Conservation (phyloP, 2,797 vertebrate species). For the Cirrhinus molitorella region DNA sequence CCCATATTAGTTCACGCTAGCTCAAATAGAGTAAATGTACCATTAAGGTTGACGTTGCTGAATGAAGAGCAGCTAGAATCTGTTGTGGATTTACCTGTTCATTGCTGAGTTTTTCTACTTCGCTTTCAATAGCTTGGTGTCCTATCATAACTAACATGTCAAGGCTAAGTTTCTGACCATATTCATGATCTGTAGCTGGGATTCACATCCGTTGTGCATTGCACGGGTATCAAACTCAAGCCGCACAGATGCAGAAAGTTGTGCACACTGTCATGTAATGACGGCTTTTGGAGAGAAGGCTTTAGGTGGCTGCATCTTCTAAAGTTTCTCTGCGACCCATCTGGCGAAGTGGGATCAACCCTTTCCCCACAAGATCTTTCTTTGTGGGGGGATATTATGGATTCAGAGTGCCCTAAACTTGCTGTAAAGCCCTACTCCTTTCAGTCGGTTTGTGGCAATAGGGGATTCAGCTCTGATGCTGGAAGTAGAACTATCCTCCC, state of each 20-base stretch:
- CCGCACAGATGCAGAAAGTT: too few species aligned
- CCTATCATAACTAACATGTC: not conserved
- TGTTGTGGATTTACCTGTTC: not conserved
- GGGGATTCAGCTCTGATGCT: too few species aligned
- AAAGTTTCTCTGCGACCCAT: not conserved
- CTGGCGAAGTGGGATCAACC: not conserved
- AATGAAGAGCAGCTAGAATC: not conserved
- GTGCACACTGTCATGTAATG: too few species aligned
- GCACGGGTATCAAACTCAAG: too few species aligned
- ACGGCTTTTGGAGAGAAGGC: not conserved
- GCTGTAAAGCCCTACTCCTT: too few species aligned
- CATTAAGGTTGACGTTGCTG: not conserved
- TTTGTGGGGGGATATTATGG: not conserved
- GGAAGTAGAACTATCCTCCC: too few species aligned
- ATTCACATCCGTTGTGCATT: too few species aligned
- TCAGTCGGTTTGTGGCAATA: too few species aligned
- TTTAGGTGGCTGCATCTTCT: not conserved
- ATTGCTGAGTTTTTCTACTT: not conserved
- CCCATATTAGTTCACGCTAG: too few species aligned
- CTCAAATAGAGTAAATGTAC: not conserved
- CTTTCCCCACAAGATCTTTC: not conserved
- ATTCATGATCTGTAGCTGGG: too few species aligned
- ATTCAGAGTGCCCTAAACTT: not conserved
- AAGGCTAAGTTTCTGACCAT: not conserved
- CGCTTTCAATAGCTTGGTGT: not conserved